These are phyloP conservation scores for Leptobrachium ailaonicum DNA, from an alignment of 2,113 vertebrate genomes.

Conservation along the genomic window DNA sequence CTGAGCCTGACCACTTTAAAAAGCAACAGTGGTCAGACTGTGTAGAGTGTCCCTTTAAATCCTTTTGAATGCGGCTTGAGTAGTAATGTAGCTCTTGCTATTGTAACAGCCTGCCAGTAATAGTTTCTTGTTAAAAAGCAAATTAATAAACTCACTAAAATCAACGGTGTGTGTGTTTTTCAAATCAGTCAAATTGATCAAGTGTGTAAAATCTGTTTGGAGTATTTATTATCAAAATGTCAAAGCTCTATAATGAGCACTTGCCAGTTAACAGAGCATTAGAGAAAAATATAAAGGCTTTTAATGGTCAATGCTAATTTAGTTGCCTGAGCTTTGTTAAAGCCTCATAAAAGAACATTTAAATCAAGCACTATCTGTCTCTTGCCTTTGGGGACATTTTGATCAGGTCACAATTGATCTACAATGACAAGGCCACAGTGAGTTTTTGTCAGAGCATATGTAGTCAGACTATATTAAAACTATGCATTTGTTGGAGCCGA, in stretches of 20 bases:
- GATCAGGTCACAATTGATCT: slow-evolving; percentile 62
- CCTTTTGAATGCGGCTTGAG: no score
- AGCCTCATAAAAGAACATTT: slow-evolving; percentile 54
- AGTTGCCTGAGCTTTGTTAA: slow-evolving; percentile 53
- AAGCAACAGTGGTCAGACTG: no score
- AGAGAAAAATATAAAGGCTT: slow-evolving; percentile 58
- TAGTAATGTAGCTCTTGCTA: no score
- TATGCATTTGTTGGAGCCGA: slow-evolving; percentile 11
- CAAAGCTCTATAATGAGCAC: slow-evolving; percentile 53
- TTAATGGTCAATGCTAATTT: slow-evolving; percentile 62
- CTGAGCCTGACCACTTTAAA: no score
- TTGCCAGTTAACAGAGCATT: slow-evolving; percentile 56
- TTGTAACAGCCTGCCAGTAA: no score
- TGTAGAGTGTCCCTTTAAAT: no score
- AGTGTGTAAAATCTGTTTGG: background rate
- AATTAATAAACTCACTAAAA: no score
- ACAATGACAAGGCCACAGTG: slow-evolving; percentile 61
- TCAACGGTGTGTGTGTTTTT: no score
- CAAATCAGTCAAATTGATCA: background rate
- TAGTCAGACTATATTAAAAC: slow-evolving; percentile 47
- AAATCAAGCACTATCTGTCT: slow-evolving; percentile 59
- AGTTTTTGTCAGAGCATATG: slow-evolving; percentile 61
- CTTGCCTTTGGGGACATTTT: slow-evolving; percentile 58
- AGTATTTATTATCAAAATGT: slow-evolving; percentile 11
- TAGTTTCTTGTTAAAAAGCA: no score